These are phyloP conservation scores for Alauda arvensis DNA, from an alignment of 2,797 vertebrate genomes.

Conservation along the genomic window DNA sequence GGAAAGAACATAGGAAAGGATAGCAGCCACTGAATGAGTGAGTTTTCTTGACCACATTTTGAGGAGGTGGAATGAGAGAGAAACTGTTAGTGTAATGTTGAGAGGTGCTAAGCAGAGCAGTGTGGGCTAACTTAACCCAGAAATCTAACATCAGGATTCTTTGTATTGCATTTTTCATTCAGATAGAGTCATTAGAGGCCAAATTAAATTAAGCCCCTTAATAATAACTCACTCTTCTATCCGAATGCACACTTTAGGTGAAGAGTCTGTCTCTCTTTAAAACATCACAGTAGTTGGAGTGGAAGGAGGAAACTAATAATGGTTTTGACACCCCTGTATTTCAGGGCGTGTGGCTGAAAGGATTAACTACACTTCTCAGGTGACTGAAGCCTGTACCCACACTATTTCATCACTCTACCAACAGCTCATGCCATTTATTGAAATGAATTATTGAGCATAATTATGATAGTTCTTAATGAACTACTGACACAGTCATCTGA, in stretches of 20 bases:
- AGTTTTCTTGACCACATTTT: neutral
- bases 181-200: neutral
- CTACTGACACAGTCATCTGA: neutral
- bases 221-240: neutral
- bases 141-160: neutral
- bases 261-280: neutral
- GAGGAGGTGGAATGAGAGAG: neutral
- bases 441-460: neutral
- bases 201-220: neutral
- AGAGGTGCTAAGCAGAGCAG: neutral
- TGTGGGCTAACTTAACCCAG: neutral
- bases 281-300: neutral
- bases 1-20: neutral
- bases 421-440: neutral
- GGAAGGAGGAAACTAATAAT: neutral
- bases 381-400: neutral
- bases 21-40: neutral
- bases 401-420: constrained; percentile 3
- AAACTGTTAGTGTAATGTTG: neutral
- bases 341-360: constrained; percentile 18
- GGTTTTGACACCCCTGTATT: neutral
- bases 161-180: neutral
- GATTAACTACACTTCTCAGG: neutral
- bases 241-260: neutral
- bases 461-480: neutral